These are phyloP conservation scores for Lasiommata megera DNA, from an alignment of 2,888 invertebrate species.

Conservation along the genomic window DNA sequence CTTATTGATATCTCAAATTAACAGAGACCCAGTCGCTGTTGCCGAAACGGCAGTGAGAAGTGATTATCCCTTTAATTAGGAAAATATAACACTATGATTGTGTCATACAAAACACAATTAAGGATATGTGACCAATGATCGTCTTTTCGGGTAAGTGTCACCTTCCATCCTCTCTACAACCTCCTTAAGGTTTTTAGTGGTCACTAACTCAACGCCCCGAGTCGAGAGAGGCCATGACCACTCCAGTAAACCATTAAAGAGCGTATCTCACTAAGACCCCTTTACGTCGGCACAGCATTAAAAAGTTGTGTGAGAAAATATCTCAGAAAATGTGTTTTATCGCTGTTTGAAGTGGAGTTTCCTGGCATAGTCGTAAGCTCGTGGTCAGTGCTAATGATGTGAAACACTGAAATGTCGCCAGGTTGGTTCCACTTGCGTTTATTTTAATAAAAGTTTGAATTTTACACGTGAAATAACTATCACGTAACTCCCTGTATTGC, in stretches of 20 bases:
- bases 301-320: slow-evolving; percentile 63
- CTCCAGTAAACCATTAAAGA: slow-evolving; percentile 56
- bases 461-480: no score
- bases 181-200: slow-evolving; percentile 18
- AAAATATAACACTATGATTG: background rate
- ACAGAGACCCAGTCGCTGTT: no score
- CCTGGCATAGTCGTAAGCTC: slow-evolving; percentile 52
- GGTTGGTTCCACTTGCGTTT: slow-evolving; percentile 21
- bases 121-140: background rate
- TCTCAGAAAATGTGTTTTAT: slow-evolving; percentile 71
- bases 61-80: no score
- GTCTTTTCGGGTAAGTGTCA: slow-evolving; percentile 12
- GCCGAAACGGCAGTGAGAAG: no score
- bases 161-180: slow-evolving; percentile 9
- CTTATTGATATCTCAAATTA: no score
- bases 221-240: slow-evolving; percentile 38
- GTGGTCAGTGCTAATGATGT: slow-evolving; percentile 64
- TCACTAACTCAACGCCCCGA: slow-evolving; percentile 7
- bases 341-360: slow-evolving; percentile 64
- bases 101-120: background rate
- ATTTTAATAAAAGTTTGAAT: slow-evolving; percentile 16
- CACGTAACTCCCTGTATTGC: no score
- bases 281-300: slow-evolving; percentile 61
- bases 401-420: slow-evolving; percentile 31
- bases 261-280: slow-evolving; percentile 56